Base-by-base conservation (phyloP, 2,888 invertebrate species). In the Scaptomyza reducta region DNA sequence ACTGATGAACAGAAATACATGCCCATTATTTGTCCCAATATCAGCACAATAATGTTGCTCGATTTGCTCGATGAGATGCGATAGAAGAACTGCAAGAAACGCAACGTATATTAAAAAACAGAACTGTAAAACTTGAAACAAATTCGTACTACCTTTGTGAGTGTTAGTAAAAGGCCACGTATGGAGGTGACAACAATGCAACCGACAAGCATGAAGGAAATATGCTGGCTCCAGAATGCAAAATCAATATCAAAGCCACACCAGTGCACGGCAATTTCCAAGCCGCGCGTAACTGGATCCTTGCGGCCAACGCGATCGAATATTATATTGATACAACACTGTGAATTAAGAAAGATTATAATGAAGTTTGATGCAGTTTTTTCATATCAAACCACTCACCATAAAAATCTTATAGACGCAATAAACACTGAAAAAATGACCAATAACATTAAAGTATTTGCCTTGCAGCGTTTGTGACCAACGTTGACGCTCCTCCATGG, bases 1-100 rank as follows among this genome's bases (percentile, higher is more conserved):
- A 99, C 99, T 0, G 98, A 98, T 0, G 99, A 99, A 56, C 99
- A 97, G 92, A 99, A 99, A 91, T 99, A 99, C 99, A 99, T 99
- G 40, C 99, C 99, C 99, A 99, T 99, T 83, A 99, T 97, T 93
- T 99, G 99, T 1, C 99, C 99, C 44, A 99, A 93, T 72, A 98
- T 95, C 53, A 99, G 92, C 3, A 99, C 99, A 78, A 99, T 99
- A 59, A 99, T 96, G 91, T 99, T 99, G 10, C 99, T 99, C 4
- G 99, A 99, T 92, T 99, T 99, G 79, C 97, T 98, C 81, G 98
- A 99, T 0, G 99, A 99, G 89, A 99, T 98, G 87, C 98, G 98
- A 93, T 99, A 99, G 94, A 99, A 99, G 91, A 99, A 99, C 98
- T 98, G 93, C 68, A 94, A 94, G 54, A 83, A 25, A 44, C 6